Base-by-base conservation (phyloP, 2,888 invertebrate species). In the Pachydiplax longipennis region DNA sequence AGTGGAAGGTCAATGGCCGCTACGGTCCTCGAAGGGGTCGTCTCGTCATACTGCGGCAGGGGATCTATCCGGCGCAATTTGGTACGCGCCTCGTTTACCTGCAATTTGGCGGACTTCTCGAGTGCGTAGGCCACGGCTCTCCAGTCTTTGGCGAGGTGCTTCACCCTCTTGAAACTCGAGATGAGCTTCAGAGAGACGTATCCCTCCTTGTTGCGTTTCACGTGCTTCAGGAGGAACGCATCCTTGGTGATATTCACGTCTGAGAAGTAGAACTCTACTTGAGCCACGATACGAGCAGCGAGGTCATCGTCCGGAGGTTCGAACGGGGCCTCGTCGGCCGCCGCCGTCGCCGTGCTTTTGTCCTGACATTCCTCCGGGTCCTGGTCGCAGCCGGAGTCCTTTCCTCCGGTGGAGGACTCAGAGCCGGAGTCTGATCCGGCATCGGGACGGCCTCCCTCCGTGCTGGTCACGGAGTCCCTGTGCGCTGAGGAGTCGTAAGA, bases 201-300 rank as follows among this genome's bases (percentile, higher is more conserved):
- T 35, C 99, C 99, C 94, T 98, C 98, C 94, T 98, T 99, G 94
- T 99, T 99, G 90, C 99, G 95, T 91, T 98, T 96, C 37, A 99
- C 98, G 93, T 99, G 99, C 94, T 99, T 99, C 92, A 99, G 94
- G 82, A 99, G 95, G 94, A 99, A 99, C 22, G 99, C 98, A 93
- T 99, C 99, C 94, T 99, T 99, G 5, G 98, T 96, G 92, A 99
- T 98, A 94, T 98, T 98, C 90, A 97, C 98, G 93, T 99, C 98
- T 91, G 98, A 98, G 94, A 99, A 99, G 94, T 99, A 99, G 93
- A 97, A 98, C 94, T 99, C 99, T 40, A 99, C 99, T 93, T 98
- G 98, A 83, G 97, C 95, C 90, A 97, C 96, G 92, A 98, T 98
- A 92, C 97, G 96, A 91, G 96, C 96, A 18, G 97, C 96, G 58